These are phyloP conservation scores for Amphilophus citrinellus DNA, from an alignment of 2,113 vertebrate species.

Conservation along the genomic window DNA sequence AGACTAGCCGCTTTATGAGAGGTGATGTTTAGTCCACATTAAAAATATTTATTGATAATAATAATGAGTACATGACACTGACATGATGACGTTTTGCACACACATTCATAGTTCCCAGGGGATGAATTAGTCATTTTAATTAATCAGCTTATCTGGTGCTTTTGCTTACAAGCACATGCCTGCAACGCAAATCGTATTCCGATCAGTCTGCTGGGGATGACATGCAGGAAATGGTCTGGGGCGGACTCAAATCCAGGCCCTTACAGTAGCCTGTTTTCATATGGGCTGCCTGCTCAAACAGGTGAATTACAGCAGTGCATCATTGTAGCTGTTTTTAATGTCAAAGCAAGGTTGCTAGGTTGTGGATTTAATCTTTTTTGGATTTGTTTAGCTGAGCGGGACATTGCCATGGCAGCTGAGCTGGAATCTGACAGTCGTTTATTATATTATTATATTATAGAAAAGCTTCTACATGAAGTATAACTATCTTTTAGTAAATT, in stretches of 20 bases:
- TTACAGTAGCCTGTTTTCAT: neutral
- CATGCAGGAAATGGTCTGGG: neutral
- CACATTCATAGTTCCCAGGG: neutral
- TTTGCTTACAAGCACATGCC: neutral
- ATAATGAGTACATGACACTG: neutral
- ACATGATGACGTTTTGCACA: neutral
- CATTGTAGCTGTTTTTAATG: neutral
- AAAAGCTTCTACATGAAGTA: neutral
- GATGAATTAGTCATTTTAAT: neutral
- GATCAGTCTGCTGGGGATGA: neutral
- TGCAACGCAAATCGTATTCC: neutral
- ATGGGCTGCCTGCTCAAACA: neutral
- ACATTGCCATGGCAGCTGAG: neutral
- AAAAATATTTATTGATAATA: neutral
- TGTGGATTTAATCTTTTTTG: neutral
- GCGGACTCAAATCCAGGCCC: neutral
- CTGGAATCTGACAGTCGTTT: neutral
- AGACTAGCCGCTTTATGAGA: neutral
- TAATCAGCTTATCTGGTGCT: neutral
- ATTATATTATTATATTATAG: neutral
- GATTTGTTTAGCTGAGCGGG: neutral
- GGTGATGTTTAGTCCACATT: neutral
- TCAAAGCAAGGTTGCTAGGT: neutral
- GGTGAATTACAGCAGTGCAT: neutral
- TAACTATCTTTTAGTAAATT: neutral